A percentile compares a stretch with the other conserved stretches of the same genome.
Evolutionary conservation across 1,140 invertebrate genomes (phyloP).

Genomic region (Mamestra configurata): DNA sequence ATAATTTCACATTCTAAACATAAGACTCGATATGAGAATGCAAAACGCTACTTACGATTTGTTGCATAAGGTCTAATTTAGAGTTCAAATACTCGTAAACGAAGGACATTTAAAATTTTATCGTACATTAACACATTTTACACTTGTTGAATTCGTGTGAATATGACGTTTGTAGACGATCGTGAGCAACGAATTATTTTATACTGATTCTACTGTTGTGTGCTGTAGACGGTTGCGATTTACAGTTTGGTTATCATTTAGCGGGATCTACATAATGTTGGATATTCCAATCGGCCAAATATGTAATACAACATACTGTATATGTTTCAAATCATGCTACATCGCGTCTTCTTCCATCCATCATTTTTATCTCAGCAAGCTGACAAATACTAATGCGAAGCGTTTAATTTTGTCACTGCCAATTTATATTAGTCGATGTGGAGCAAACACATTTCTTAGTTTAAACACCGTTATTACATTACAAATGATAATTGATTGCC

Average conservation of each 20-base stretch:
- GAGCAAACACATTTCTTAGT: constrained; percentile 25
- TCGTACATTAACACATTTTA: constrained; percentile 17
- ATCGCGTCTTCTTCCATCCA: background rate
- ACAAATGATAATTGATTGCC: constrained; percentile 39
- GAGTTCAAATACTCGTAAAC: constrained; percentile 5
- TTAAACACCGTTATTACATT: constrained; percentile 35
- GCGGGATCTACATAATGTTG: constrained; percentile 24
- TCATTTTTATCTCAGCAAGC: constrained; percentile 27
- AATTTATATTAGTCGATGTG: constrained; percentile 29
- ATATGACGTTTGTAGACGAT: constrained; percentile 25
- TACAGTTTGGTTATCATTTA: constrained; percentile 29
- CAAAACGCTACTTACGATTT: constrained; percentile 21
- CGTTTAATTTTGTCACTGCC: constrained; percentile 43
- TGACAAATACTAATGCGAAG: constrained; percentile 36
- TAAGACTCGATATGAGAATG: background rate
- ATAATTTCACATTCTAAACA: constrained; percentile 36
- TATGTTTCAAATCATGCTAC: background rate
- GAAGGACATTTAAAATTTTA: constrained; percentile 43
- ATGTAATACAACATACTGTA: too few relatives aligned
- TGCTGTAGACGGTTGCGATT: background rate
- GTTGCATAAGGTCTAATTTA: constrained; percentile 40
- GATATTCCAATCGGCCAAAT: constrained; percentile 9
- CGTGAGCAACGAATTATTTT: constrained; percentile 46
- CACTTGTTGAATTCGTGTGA: constrained; percentile 44
- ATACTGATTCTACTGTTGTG: background rate